Evolutionary conservation across 2,797 vertebrate genomes (phyloP), one percentile per base, ranked within the genome.

Genomic region (Natrix natrix): DNA sequence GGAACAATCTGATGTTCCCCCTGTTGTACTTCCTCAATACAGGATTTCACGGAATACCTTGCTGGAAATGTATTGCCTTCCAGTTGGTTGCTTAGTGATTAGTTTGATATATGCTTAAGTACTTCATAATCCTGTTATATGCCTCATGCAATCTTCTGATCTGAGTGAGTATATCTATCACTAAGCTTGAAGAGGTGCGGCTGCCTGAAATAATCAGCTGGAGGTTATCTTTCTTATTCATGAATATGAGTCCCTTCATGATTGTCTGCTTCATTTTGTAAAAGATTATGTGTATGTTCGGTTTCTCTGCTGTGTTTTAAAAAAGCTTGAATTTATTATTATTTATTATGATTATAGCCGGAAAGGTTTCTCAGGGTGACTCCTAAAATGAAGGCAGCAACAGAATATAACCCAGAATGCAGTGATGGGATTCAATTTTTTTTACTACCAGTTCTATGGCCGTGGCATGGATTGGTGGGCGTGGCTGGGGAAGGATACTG

Each of bases 1-100:
- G 8, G 22, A 59, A 32, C 55, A 59, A 22, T 78, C 74, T 86
- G 48, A 78, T 78, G 17, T 37, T 78, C 7, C 32, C n/a, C 66
- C 16, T 86, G 8, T 7, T n/a, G 24, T 86, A 14, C 37, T 52
- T 1, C 48, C 37, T 86, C 14, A 28, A 6, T 28, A 14, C 48
- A 24, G 11, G 37, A 83, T 86, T 86, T 59, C 14, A 8, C 43
- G n/a, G 24, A 43, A 48, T n/a, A 28, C 37, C 74, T 55, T 63
- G 43, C 57, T 52, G n/a, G 86, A 86, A 8, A 91, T 61, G 78
- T 87, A 86, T 87, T 91, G 83, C 60, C 60, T 91, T 91, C 91
- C 8, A 63, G 26, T 32, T 87, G 83, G 83, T 60, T 32, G 48
- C 48, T 43, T 26, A 16, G 63, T 56, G 90, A 91, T 91, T 60